Base-by-base conservation (phyloP, 37 sponge, comb jelly and placozoan species). In the Eunapius fragilis region DNA sequence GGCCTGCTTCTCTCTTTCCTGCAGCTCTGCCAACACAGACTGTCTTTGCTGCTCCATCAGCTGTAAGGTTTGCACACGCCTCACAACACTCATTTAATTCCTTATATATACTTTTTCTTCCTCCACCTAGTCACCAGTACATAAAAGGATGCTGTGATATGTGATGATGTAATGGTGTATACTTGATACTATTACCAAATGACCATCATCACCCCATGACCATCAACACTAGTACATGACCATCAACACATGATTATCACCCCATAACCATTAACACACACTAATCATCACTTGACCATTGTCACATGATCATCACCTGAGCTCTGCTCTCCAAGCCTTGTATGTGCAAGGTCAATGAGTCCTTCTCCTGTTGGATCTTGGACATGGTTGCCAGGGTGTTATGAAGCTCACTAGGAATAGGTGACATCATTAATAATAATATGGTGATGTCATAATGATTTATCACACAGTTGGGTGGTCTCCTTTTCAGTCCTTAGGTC, bases 321-420 rank as follows among this genome's bases (percentile, higher is more conserved):
- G 91, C 75, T 32, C 80, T 80, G 47, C 80, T 33, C 69, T 94
- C 78, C 11, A 94, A 74, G n/a, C 73, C 70, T 26, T 71, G 79
- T 25, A 89, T 86, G 34, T 80, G 72, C 27, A 83, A 36, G 14
- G 31, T 25, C 69, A 94, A 74, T 2, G 68, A 76, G 32, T 74
- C 84, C 49, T 88, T 95, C 48, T 95, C 96, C 69, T 90, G 88
- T 70, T 98, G 89, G 49, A 98, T 87, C 75, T 91, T 84, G 68
- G 88, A 81, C 92, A 98, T 92, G 2, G 96, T 78, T 11, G 73
- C 74, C 75, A 95, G 33, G 2, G 94, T 92, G 38, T 79, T 85
- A 69, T 93, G 92, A 31, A 98, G 78, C 79, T 95, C 96, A 50
- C 98, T 97, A 78, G 3, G 49, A 28, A 25, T 36, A 27, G 72